Evolutionary conservation across 2,113 vertebrate genomes (phyloP).

Genomic region (Xenopus laevis): DNA sequence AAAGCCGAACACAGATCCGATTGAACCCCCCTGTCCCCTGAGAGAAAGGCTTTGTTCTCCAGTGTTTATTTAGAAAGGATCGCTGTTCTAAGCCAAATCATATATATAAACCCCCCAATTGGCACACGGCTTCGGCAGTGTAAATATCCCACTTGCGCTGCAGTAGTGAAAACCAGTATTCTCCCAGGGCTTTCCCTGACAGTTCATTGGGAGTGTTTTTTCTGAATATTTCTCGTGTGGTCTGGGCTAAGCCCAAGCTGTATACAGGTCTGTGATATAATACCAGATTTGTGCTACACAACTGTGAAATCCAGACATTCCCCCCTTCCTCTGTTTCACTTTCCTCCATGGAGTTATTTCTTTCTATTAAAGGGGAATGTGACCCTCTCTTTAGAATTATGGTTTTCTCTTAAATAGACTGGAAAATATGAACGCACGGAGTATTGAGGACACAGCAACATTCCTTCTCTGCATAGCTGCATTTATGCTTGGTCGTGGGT

Average conservation of each 20-base stretch:
- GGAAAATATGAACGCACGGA: too few species aligned
- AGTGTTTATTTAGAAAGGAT: background rate
- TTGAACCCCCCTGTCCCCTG: background rate
- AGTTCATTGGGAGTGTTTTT: background rate
- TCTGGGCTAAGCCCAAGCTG: background rate
- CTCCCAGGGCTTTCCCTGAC: background rate
- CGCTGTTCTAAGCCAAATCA: background rate
- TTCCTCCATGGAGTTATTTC: too few species aligned
- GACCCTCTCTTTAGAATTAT: too few species aligned
- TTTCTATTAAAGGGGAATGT: too few species aligned
- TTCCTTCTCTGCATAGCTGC: too few species aligned
- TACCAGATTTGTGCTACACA: background rate
- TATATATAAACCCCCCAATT: background rate
- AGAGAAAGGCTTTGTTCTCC: background rate
- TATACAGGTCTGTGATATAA: background rate
- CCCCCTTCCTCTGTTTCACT: background rate
- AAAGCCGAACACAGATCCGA: background rate
- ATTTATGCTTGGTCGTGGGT: too few species aligned
- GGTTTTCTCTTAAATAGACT: too few species aligned
- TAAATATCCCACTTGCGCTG: background rate
- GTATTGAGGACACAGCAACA: too few species aligned
- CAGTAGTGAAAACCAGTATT: conserved; percentile 7
- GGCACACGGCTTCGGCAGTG: background rate
- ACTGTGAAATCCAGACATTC: background rate
- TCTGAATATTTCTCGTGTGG: background rate